Percentiles rank a stretch among this genome's conserved stretches.
phyloP scores from a whole-genome alignment of 2,113 vertebrate species.

The Erythrocercus mccallii region DNA sequence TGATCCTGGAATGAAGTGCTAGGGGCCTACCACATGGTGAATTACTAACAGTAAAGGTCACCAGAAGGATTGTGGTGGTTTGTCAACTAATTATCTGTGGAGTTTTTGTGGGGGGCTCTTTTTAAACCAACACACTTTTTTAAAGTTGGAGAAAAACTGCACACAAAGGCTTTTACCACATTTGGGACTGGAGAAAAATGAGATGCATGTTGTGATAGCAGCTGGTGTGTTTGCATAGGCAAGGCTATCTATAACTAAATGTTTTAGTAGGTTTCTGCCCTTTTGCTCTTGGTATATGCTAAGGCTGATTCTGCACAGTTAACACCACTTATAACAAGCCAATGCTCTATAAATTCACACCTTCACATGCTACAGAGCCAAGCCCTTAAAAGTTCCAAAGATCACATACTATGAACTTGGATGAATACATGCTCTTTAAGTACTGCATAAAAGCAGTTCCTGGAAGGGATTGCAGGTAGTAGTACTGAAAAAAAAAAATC shows the following conservation, averaged over 20 bases:
- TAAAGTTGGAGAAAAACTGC: not conserved
- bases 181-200: not conserved
- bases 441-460: not conserved
- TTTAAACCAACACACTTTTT: not conserved
- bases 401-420: not conserved
- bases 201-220: not conserved
- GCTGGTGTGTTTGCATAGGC: not conserved
- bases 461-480: not conserved
- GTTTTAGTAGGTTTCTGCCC: not conserved
- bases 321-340: not conserved
- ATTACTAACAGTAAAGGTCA: not conserved
- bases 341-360: not conserved
- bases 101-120: not conserved
- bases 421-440: not conserved
- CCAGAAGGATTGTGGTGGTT: not conserved
- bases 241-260: not conserved
- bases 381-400: not conserved
- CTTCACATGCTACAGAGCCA: not conserved
- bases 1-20: not conserved
- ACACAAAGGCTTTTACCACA: rapidly evolving
- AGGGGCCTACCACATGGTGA: not conserved
- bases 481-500: not conserved
- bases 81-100: not conserved
- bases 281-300: not conserved
- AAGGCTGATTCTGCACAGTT: not conserved